Evolutionary conservation across 2,888 invertebrate species (phyloP).

Genomic region (Dyspetes luteomarginatus): DNA sequence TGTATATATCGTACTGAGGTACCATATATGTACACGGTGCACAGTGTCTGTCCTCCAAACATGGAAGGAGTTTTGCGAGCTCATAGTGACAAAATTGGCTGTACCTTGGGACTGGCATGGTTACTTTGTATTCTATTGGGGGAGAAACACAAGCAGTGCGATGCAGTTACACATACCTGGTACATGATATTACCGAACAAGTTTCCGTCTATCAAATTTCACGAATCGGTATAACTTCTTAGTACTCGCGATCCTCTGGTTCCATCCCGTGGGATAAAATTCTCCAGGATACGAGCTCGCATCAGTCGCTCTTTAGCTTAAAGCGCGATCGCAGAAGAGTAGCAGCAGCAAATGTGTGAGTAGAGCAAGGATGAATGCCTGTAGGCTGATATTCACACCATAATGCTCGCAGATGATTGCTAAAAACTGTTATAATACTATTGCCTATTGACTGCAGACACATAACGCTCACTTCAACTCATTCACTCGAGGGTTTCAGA

Average conservation of each 20-base stretch:
- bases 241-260: conserved; percentile 39
- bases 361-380: not conserved
- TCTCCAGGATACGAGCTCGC: not conserved
- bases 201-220: conserved; percentile 74
- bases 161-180: not conserved
- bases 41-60: no score
- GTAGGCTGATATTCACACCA: conserved; percentile 30
- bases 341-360: no score
- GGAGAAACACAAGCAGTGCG: not conserved
- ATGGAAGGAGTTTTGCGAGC: not conserved
- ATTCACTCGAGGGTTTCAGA: not conserved
- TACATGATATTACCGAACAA: not conserved
- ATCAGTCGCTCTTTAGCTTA: not conserved
- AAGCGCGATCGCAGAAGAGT: no score
- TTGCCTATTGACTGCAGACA: conserved; percentile 71
- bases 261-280: conserved; percentile 56
- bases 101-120: conserved; percentile 15
- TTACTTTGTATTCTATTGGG: conserved; percentile 12
- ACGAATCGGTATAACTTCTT: conserved; percentile 70
- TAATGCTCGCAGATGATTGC: conserved; percentile 71
- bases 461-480: conserved; percentile 58
- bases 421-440: conserved; percentile 75
- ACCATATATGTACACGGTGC: no score
- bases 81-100: conserved; percentile 47
- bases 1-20: no score